A percentile compares a stretch with the other conserved stretches of the same genome.
These are phyloP conservation scores for Rhinophrynus dorsalis DNA, from an alignment of 2,797 vertebrate genomes.

Conservation along the genomic window DNA sequence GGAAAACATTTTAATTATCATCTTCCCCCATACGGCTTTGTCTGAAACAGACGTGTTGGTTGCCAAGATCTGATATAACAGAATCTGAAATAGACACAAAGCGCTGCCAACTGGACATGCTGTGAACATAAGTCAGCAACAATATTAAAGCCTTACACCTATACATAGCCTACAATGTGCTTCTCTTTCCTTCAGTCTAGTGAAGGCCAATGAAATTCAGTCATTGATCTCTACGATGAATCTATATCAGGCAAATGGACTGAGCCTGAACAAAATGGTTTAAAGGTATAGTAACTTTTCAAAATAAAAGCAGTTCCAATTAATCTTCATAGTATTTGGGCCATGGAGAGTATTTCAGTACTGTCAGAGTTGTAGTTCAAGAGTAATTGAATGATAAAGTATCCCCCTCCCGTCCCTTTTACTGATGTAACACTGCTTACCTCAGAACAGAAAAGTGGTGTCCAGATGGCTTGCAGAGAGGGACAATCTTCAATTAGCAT, in stretches of 20 bases:
- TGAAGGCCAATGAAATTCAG: neutral
- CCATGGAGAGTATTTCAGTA: too few relatives aligned
- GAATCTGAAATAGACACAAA: constrained; percentile 8
- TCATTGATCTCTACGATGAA: neutral
- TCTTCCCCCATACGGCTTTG: neutral
- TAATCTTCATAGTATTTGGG: too few relatives aligned
- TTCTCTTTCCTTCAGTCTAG: neutral
- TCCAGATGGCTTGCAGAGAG: too few relatives aligned
- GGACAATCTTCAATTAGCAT: too few relatives aligned
- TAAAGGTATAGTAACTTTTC: too few relatives aligned
- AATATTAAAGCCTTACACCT: neutral
- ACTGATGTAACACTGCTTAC: too few relatives aligned
- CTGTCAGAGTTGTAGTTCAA: too few relatives aligned
- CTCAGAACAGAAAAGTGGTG: too few relatives aligned
- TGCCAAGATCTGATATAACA: constrained; percentile 4
- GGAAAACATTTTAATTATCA: neutral
- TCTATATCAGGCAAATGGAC: neutral
- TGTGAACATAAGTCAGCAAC: neutral
- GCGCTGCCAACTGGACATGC: neutral
- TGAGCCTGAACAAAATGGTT: neutral
- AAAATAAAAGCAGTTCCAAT: too few relatives aligned
- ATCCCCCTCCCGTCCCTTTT: too few relatives aligned
- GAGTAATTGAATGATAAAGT: too few relatives aligned
- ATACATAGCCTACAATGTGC: neutral
- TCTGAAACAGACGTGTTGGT: neutral